A percentile compares a stretch with the other conserved stretches of the same genome.
Evolutionary conservation across 2,113 vertebrate species (phyloP).

Genomic region (Oxyura jamaicensis): DNA sequence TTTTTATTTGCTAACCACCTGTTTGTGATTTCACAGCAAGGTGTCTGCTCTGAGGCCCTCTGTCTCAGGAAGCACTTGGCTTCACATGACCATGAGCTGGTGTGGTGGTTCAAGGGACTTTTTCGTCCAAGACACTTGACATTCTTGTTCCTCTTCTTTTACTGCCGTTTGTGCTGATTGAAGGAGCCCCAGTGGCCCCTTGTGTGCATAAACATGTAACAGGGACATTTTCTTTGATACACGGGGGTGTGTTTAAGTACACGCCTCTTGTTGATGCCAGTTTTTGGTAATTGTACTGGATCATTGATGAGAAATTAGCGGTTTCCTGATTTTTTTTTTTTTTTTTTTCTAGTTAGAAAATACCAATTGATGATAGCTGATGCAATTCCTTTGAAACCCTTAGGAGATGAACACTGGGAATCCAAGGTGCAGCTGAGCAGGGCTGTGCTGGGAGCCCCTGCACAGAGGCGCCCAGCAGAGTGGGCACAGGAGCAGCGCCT

Average conservation of each 20-base stretch:
- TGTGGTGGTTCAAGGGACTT: not conserved
- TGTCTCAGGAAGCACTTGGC: accelerated
- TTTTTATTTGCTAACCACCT: not conserved
- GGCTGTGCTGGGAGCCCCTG: too few relatives aligned
- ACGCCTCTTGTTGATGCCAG: too few relatives aligned
- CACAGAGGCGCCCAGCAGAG: too few relatives aligned
- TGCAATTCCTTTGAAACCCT: not conserved
- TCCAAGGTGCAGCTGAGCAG: too few relatives aligned
- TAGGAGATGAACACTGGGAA: not conserved
- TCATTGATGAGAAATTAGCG: not conserved
- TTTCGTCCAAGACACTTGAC: not conserved
- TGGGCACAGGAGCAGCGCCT: too few relatives aligned
- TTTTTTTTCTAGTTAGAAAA: not conserved
- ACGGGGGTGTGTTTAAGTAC: accelerated
- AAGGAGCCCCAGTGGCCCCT: not conserved
- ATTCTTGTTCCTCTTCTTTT: not conserved
- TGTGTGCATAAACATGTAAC: not conserved
- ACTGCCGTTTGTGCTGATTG: not conserved
- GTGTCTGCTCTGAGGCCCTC: not conserved
- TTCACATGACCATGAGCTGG: not conserved
- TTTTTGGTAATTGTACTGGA: not conserved
- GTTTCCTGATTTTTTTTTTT: not conserved
- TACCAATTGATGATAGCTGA: not conserved
- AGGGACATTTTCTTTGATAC: not conserved
- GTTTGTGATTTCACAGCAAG: not conserved